Conservation (phyloP, 2,113 vertebrate genomes). For the Tyrannus savana region DNA sequence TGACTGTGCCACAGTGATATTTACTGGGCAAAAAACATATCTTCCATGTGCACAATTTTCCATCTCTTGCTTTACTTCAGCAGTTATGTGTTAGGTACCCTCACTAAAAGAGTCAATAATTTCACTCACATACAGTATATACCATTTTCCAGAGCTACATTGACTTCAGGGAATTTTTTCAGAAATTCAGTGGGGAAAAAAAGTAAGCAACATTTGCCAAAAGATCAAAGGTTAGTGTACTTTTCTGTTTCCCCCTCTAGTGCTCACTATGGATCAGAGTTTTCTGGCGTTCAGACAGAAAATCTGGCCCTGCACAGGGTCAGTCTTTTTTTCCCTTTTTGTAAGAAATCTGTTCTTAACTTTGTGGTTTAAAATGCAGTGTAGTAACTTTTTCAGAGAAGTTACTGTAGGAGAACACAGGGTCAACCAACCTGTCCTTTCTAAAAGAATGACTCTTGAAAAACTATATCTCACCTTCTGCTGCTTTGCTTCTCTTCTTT, state of each 20-base stretch:
- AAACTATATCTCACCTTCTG: not conserved
- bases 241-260: not conserved
- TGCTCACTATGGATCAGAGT: not conserved
- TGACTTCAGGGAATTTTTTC: not conserved
- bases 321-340: not conserved
- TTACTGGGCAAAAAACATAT: not conserved
- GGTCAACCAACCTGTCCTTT: not conserved
- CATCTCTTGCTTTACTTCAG: not conserved
- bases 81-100: not conserved
- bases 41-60: not conserved
- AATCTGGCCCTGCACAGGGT: fast-evolving
- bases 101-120: not conserved
- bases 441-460: not conserved
- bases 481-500: not conserved
- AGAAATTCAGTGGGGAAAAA: not conserved
- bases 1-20: fast-evolving
- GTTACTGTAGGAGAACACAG: not conserved
- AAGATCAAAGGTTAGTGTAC: not conserved
- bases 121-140: not conserved
- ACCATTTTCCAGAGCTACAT: not conserved
- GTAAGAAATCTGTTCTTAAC: not conserved
- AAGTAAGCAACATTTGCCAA: not conserved
- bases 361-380: not conserved
- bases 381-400: not conserved
- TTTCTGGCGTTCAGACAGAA: not conserved